Evolutionary conservation across 2,113 vertebrate species (phyloP), one percentile per base, ranked within the genome.

Genomic region (Grammomys dolichurus): DNA sequence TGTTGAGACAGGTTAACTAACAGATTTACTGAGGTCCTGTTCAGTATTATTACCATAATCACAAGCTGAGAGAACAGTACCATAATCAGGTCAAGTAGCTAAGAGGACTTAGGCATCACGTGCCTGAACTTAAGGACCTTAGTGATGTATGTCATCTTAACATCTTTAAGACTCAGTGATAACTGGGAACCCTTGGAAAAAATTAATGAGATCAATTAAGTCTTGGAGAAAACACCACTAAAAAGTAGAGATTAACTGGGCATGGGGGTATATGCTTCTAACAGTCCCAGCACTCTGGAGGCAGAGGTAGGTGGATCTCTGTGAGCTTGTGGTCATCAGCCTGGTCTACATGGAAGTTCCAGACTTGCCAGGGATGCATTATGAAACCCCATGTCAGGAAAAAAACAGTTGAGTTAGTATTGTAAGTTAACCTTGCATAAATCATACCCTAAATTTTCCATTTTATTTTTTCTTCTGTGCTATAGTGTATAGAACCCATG

Each of bases 1-100:
- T 81, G 40, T 85, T 95, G 69, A 90, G 48, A 87, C 67, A 85
- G 40, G 19, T 67, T 51, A 94, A 54, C 46, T 87, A 87, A 96
- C 77, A 87, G 89, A 86, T 94, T 95, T 95, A 92, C 46, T 92
- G 81, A 93, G 40, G 40, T 90, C 31, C 60, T 96, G 31, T 77
- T 94, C 95, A 92, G 22, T 51, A 85, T 95, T 96, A 20, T 26
- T 77, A 60, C 90, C 26, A 43, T 90, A 89, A 17, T 84, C 46
- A 93, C 70, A 92, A 89, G 56, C n/a, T 24, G 40, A 89, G 70
- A 87, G 33, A 89, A 48, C 81, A 72, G 24, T 85, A 51, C 73
- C 17, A 85, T 95, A 65, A 72, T 92, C 56, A 95, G 22, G 33
- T 95, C 24, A 40, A 12, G 20, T 89, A 84, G 40, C 82, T 95